These are phyloP conservation scores for Thunnus maccoyii DNA, from an alignment of 2,113 vertebrate genomes.

Conservation along the genomic window DNA sequence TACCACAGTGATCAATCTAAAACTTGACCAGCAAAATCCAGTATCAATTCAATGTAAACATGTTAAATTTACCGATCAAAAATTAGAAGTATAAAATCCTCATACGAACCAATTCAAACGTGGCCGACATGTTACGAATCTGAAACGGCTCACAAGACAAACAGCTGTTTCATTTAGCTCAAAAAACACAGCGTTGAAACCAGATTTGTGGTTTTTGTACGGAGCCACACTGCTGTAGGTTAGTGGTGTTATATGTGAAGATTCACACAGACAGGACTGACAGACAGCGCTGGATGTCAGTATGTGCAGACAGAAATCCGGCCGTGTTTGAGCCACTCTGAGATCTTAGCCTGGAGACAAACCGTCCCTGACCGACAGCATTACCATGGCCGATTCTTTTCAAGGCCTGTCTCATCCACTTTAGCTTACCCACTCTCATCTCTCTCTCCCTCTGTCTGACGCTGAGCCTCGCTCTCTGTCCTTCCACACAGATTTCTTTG, in stretches of 20 bases:
- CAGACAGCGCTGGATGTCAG: conserved; percentile 16
- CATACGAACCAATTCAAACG: conserved; percentile 18
- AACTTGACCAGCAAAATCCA: neutral
- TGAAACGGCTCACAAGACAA: conserved; percentile 8
- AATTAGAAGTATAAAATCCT: conserved; percentile 18
- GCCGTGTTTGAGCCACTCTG: conserved; percentile 23
- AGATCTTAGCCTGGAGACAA: conserved; percentile 55
- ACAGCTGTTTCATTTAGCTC: conserved; percentile 20
- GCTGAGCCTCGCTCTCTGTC: conserved; percentile 1
- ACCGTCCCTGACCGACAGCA: conserved; percentile 47
- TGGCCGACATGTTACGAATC: neutral
- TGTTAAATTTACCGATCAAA: neutral
- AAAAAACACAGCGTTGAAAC: conserved; percentile 4
- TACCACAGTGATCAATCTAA: neutral
- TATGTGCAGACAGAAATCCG: conserved; percentile 20
- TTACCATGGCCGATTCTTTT: conserved; percentile 67
- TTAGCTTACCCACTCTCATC: conserved; percentile 64
- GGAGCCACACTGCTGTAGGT: conserved; percentile 10
- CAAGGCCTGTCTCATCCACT: conserved; percentile 73
- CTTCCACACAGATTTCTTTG: conserved; percentile 3
- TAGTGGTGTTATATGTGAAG: neutral
- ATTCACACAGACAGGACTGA: conserved; percentile 1
- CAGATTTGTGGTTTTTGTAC: conserved; percentile 6
- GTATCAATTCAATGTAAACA: neutral
- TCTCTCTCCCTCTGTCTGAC: conserved; percentile 39